Evolutionary conservation across 2,797 vertebrate species (phyloP).

Genomic region (Margarornis squamiger): DNA sequence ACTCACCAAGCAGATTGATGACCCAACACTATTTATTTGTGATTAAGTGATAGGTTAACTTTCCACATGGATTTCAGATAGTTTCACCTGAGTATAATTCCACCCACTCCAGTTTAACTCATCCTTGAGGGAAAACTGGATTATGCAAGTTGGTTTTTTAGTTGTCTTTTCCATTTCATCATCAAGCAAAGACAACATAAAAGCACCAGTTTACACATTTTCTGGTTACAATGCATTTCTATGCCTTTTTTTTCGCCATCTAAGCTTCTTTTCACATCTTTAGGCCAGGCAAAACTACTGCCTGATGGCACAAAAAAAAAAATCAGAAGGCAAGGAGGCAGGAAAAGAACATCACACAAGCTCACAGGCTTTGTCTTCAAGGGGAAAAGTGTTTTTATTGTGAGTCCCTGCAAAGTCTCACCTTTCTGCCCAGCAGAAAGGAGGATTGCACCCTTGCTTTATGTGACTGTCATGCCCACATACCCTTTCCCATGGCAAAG

Average conservation of each 20-base stretch:
- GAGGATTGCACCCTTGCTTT: neutral
- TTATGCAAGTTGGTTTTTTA: neutral
- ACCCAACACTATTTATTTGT: neutral
- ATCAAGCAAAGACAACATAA: neutral
- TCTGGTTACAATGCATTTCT: neutral
- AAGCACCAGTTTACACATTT: neutral
- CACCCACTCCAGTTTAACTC: neutral
- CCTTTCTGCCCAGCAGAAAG: neutral
- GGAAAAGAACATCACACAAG: neutral
- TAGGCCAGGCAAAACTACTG: neutral
- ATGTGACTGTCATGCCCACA: neutral
- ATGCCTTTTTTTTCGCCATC: neutral
- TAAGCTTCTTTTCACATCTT: neutral
- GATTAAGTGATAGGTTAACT: neutral
- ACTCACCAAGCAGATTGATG: neutral
- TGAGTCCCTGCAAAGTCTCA: neutral
- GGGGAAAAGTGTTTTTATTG: neutral
- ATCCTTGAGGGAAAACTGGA: neutral
- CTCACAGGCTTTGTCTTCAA: neutral
- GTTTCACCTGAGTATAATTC: neutral
- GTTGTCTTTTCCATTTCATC: neutral
- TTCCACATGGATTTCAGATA: neutral
- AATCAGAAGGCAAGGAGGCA: neutral
- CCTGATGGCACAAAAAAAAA: neutral
- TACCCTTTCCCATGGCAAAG: neutral